phyloP scores from a whole-genome alignment of 2,888 invertebrate genomes.

The Dysmachus trigonus region DNA sequence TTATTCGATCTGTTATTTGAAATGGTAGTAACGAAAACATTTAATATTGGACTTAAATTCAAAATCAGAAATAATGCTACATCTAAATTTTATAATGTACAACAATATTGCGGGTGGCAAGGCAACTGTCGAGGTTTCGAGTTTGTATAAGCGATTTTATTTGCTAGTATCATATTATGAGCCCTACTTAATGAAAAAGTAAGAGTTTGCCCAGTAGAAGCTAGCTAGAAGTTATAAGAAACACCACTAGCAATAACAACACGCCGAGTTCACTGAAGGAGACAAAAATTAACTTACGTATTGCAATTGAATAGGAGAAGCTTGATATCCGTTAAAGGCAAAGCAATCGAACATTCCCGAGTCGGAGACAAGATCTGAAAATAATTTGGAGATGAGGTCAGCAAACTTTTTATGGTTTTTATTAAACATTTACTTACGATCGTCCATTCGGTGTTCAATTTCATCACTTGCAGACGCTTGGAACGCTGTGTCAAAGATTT shows the following conservation, averaged over 20 bases:
- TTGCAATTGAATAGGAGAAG: constrained; percentile 47
- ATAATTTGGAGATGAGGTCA: not conserved
- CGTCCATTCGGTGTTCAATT: constrained; percentile 40
- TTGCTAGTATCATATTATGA: no score
- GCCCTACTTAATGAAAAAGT: not conserved
- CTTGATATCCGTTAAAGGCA: constrained; percentile 37
- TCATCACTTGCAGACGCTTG: constrained; percentile 47
- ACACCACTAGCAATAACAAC: not conserved
- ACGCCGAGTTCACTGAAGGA: not conserved
- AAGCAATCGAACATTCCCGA: constrained; percentile 44
- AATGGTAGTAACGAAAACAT: no score
- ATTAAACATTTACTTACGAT: constrained; percentile 18
- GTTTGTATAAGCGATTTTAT: no score
- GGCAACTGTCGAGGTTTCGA: no score
- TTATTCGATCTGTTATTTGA: no score
- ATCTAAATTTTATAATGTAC: no score
- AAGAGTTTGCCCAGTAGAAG: not conserved
- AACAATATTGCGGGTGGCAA: no score
- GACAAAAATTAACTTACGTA: constrained; percentile 44
- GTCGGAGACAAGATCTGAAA: constrained; percentile 3
- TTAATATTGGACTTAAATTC: no score
- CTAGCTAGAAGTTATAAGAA: not conserved
- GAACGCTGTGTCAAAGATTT: constrained; percentile 52
- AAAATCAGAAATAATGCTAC: no score
- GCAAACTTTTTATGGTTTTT: not conserved